Conservation (phyloP, 2,797 vertebrate species). For the Cossypha caffra region DNA sequence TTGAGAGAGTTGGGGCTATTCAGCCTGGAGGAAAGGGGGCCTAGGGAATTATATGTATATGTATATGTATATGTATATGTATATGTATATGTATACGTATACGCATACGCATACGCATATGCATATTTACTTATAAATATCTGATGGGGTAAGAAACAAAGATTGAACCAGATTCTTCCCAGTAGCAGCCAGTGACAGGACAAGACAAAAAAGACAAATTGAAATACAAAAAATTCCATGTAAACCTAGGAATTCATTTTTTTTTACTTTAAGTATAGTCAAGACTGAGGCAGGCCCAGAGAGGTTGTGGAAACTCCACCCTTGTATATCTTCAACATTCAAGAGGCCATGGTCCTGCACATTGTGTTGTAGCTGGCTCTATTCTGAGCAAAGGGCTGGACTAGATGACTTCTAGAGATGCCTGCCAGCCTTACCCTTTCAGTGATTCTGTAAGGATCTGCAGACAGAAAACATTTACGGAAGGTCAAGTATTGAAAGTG, state of each 20-base stretch:
- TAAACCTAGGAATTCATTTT: not conserved
- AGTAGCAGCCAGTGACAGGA: not conserved
- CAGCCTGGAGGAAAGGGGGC: not conserved
- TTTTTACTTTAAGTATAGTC: not conserved
- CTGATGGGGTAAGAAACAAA: not conserved
- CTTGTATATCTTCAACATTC: not conserved
- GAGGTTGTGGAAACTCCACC: not conserved
- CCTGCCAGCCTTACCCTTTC: not conserved
- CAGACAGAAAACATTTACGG: not conserved
- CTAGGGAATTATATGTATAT: not conserved
- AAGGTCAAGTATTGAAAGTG: not conserved
- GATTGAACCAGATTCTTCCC: not conserved
- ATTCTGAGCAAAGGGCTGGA: not conserved
- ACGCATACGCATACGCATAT: too few species aligned
- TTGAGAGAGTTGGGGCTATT: not conserved
- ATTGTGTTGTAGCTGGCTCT: not conserved
- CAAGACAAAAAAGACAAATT: not conserved
- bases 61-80: not conserved
- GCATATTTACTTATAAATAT: not conserved
- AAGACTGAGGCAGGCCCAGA: not conserved
- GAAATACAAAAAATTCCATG: not conserved
- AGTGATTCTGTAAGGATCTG: not conserved
- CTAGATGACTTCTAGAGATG: not conserved
- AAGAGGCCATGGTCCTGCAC: not conserved
- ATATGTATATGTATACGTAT: not conserved